Percentiles rank a stretch among this genome's conserved stretches.
These are phyloP conservation scores for Microplitis mediator DNA, from an alignment of 1,140 invertebrate genomes.

Conservation along the genomic window DNA sequence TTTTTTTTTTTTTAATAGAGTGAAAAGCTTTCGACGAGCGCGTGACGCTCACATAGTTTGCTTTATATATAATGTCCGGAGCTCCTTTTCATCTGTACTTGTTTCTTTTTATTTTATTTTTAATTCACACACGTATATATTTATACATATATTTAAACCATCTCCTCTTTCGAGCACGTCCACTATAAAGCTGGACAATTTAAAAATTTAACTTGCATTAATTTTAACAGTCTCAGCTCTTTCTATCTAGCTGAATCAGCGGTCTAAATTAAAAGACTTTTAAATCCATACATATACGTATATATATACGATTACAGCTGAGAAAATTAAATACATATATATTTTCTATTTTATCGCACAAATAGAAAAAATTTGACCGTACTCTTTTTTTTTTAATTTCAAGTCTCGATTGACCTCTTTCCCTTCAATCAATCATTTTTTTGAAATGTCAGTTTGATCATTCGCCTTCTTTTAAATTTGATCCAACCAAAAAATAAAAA, in stretches of 20 bases:
- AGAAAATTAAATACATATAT: too few species aligned
- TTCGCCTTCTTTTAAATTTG: too few species aligned
- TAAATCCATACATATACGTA: neutral
- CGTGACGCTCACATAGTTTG: neutral
- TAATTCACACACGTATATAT: neutral
- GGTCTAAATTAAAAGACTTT: neutral
- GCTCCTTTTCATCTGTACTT: neutral
- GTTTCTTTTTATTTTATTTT: neutral
- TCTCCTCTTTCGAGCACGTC: neutral
- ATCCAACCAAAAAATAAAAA: too few species aligned
- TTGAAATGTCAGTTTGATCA: too few species aligned
- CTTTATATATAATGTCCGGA: neutral
- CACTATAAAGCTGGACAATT: conserved; percentile 8
- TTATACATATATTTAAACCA: neutral
- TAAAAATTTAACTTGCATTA: conserved; percentile 23
- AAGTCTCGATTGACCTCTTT: too few species aligned
- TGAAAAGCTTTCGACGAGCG: too few species aligned
- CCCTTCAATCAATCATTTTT: too few species aligned
- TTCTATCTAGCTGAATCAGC: conserved; percentile 10
- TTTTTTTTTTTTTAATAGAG: neutral
- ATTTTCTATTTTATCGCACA: too few species aligned
- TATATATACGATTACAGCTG: neutral
- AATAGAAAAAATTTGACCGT: too few species aligned
- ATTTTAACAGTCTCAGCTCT: conserved; percentile 23
- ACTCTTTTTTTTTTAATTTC: too few species aligned